Evolutionary conservation across 2,113 vertebrate species (phyloP), one percentile per base, ranked within the genome.

Genomic region (Catharus minimus): DNA sequence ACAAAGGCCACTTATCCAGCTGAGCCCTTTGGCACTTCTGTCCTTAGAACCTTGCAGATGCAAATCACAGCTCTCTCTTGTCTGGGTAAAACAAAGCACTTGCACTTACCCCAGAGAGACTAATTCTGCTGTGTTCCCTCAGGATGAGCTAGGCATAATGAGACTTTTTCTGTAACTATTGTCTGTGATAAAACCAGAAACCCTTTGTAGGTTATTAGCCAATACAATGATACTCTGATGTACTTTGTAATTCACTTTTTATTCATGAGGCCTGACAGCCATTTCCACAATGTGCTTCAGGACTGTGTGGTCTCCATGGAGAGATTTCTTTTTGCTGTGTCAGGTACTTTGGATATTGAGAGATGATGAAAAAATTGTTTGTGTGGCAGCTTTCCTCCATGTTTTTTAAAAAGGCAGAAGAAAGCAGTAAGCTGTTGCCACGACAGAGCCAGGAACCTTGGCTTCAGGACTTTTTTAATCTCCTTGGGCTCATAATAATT

Each of bases 131-230:
- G 17, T 47, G 28, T 77, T 89, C 83, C 75, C 77, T 50, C 65
- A 76, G 78, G 83, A 65, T 61, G 14, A 78, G 24, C 50, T 58
- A 68, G 65, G 46, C 44, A 62, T 75, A 92, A 80, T 90, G 76
- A 88, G 74, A 66, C 53, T 32, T 87, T 82, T 91, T 68, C 65
- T 57, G 24, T 88, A 61, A 55, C 58, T 64, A 76, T 71, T 83
- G 26, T 46, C 80, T 90, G 33, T 36, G 67, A 88, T 52, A 91
- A 89, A 94, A 84, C 71, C 53, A 82, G 68, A 83, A 96, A 80
- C 28, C 13, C 50, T 93, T 87, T 4, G 0, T 16, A 81, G 38
- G n/a, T 71, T 92, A 89, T 93, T 90, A 96, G 82, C 73, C 86
- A 86, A 80, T 71, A 88, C 64, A 74, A 53, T 15, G 58, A 83